Percentiles rank a stretch among this genome's conserved stretches.
Evolutionary conservation across 2,113 vertebrate genomes (phyloP).

Genomic region (Marmota monax): DNA sequence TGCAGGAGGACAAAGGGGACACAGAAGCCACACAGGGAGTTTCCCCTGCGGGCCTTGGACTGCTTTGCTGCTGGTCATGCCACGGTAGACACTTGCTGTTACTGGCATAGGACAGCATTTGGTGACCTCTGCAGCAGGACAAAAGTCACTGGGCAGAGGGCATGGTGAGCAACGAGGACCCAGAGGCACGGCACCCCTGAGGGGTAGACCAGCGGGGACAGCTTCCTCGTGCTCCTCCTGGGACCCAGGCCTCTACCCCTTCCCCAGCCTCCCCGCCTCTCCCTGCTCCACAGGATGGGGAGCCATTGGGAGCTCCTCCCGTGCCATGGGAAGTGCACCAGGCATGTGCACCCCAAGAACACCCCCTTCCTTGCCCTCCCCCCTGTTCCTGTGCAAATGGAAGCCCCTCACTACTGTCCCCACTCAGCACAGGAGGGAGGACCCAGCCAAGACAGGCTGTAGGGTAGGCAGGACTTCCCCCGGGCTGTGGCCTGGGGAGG

Average conservation of each 20-base stretch:
- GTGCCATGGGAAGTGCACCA: not conserved
- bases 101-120: not conserved
- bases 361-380: fast-evolving
- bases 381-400: not conserved
- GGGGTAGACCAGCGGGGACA: not conserved
- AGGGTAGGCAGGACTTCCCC: not conserved
- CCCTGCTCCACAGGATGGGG: not conserved
- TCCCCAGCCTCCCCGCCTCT: not conserved
- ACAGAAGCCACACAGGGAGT: conserved; percentile 24
- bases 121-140: not conserved
- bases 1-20: not conserved
- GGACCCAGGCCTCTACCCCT: not conserved
- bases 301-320: too few relatives aligned
- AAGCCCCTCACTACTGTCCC: not conserved
- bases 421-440: not conserved
- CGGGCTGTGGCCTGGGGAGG: not conserved
- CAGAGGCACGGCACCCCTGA: fast-evolving
- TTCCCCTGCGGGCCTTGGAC: not conserved
- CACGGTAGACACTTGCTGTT: not conserved
- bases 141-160: not conserved
- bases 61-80: fast-evolving
- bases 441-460: not conserved
- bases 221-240: not conserved
- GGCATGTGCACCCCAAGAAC: not conserved
- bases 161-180: not conserved